These are phyloP conservation scores for Menura novaehollandiae DNA, from an alignment of 2,113 vertebrate genomes.

Conservation along the genomic window DNA sequence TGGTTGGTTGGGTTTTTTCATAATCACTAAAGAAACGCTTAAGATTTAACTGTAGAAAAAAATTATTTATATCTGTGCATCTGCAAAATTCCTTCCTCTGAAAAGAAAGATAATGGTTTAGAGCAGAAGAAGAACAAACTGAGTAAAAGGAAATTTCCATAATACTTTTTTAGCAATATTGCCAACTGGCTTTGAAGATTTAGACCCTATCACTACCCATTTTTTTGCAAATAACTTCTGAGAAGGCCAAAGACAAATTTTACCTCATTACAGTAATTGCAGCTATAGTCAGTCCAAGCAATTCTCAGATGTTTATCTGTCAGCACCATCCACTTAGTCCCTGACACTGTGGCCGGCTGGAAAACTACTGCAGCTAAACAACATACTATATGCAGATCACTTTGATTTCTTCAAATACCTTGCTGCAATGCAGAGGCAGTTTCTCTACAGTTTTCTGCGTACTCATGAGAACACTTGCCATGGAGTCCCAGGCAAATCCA, in stretches of 20 bases:
- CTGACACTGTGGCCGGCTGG: background rate
- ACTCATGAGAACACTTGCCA: background rate
- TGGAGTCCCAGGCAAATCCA: background rate
- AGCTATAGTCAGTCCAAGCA: background rate
- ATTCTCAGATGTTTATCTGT: conserved; percentile 7
- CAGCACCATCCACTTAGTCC: background rate
- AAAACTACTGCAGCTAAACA: conserved; percentile 53
- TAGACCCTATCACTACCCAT: background rate
- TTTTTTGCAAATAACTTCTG: conserved; percentile 4
- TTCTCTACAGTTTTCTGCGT: background rate
- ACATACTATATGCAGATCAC: conserved; percentile 27
- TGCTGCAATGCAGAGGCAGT: conserved; percentile 57
- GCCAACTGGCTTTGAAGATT: conserved; percentile 23
- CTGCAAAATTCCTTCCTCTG: conserved; percentile 7
- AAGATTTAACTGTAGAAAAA: background rate
- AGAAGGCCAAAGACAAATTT: conserved; percentile 1
- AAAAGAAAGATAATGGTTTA: conserved; percentile 28
- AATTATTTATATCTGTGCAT: background rate
- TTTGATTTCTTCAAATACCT: conserved; percentile 24
- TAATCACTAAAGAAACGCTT: background rate
- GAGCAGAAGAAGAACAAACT: background rate
- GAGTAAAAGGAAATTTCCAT: background rate
- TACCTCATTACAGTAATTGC: conserved; percentile 30
- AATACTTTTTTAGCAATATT: background rate
- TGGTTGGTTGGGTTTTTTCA: background rate